Percentiles rank a stretch among this genome's conserved stretches.
Evolutionary conservation across 2,113 vertebrate species (phyloP).

Genomic region (Recurvirostra avosetta): DNA sequence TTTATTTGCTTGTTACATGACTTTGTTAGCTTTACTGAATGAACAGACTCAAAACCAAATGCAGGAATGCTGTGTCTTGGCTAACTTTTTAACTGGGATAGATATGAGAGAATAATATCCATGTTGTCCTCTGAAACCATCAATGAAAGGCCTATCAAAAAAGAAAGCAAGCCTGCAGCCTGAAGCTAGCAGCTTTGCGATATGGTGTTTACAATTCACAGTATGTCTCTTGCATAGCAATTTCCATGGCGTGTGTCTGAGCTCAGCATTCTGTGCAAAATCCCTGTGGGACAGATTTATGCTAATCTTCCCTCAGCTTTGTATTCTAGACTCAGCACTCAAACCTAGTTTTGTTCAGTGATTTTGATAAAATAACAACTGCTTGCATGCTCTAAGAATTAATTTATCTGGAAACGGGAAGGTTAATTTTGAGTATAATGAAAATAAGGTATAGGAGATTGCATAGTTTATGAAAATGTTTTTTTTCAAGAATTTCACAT

Average conservation of each 20-base stretch:
- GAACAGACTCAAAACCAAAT: background rate
- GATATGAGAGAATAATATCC: background rate
- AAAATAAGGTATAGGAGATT: background rate
- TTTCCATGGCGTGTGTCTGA: background rate
- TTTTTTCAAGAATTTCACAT: background rate
- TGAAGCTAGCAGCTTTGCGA: background rate
- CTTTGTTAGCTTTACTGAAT: background rate
- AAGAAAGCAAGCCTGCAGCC: background rate
- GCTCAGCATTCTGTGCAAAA: background rate
- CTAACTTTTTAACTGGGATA: background rate
- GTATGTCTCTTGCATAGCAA: accelerated
- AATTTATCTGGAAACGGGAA: background rate
- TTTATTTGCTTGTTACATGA: background rate
- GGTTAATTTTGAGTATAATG: background rate
- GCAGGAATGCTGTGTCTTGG: background rate
- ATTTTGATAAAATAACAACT: background rate
- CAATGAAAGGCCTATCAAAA: background rate
- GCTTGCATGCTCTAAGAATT: background rate
- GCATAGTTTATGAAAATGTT: background rate
- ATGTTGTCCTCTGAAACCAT: background rate
- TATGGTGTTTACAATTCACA: background rate
- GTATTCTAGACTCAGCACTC: background rate
- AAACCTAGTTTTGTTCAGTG: background rate
- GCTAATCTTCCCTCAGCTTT: background rate
- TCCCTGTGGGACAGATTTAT: background rate